These are phyloP conservation scores for Halocynthia roretzi DNA, from an alignment of 23 tunicate species.

Conservation along the genomic window DNA sequence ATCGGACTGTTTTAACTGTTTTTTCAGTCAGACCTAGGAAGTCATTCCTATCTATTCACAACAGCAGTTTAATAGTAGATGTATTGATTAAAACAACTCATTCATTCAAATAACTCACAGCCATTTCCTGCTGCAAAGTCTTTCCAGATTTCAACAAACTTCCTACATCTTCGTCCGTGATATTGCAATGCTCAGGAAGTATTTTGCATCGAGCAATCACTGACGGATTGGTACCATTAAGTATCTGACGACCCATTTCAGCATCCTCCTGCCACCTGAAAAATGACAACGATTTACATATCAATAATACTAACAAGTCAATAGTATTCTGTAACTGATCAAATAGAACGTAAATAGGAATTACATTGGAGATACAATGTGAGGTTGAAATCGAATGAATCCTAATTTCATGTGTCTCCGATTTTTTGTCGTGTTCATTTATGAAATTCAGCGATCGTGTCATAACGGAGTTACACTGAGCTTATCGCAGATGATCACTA, in stretches of 20 bases:
- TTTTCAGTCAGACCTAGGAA: too few relatives aligned
- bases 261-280: conserved; percentile 29
- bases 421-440: too few relatives aligned
- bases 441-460: too few relatives aligned
- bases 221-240: conserved; percentile 28
- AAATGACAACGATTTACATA: neutral
- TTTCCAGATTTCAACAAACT: neutral
- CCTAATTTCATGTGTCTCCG: too few relatives aligned
- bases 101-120: conserved; percentile 17
- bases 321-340: too few relatives aligned
- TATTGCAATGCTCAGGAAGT: conserved; percentile 33
- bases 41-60: neutral
- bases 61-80: neutral
- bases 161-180: conserved; percentile 18
- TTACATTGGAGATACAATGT: too few relatives aligned
- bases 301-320: too few relatives aligned
- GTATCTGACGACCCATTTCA: conserved; percentile 34
- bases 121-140: conserved; percentile 26
- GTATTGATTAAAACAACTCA: neutral
- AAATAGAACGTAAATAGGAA: too few relatives aligned
- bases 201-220: conserved; percentile 12
- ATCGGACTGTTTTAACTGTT: too few relatives aligned
- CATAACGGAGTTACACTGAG: too few relatives aligned
- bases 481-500: too few relatives aligned
- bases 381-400: too few relatives aligned